A percentile compares a stretch with the other conserved stretches of the same genome.
These are phyloP conservation scores for Scaptodrosophila latifasciaeformis DNA, from an alignment of 2,888 invertebrate species.

Conservation along the genomic window DNA sequence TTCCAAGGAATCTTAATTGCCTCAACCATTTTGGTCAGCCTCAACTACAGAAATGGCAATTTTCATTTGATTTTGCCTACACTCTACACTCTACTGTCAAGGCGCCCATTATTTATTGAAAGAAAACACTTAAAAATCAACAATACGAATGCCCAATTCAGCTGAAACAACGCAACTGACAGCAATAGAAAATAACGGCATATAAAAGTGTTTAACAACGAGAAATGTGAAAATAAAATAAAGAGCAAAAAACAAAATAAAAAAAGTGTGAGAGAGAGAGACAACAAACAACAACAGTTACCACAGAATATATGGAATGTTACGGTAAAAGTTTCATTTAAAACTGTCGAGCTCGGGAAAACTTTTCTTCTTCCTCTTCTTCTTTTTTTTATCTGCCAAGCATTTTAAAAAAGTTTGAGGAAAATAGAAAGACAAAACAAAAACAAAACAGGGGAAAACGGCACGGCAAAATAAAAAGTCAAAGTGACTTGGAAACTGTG, in stretches of 20 bases:
- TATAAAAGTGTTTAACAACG: constrained; percentile 26
- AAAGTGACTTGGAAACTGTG: too few species aligned
- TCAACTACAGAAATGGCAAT: too few species aligned
- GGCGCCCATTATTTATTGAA: constrained; percentile 28
- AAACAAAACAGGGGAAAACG: neutral
- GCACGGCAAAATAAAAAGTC: neutral
- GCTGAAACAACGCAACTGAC: constrained; percentile 31
- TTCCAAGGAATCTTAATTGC: too few species aligned
- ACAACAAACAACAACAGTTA: neutral
- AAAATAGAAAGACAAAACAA: constrained; percentile 7
- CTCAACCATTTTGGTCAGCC: too few species aligned
- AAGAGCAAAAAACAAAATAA: constrained; percentile 8
- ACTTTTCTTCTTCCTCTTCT: constrained; percentile 20
- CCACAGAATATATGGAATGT: constrained; percentile 19
- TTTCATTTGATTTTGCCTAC: too few species aligned
- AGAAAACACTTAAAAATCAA: constrained; percentile 2
- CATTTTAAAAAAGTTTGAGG: constrained; percentile 19
- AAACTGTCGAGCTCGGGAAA: constrained; percentile 34
- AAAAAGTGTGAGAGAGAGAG: neutral
- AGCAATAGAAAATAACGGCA: constrained; percentile 6
- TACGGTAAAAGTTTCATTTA: constrained; percentile 41
- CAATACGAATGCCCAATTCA: constrained; percentile 9
- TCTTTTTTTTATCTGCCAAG: constrained; percentile 1
- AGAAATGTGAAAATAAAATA: neutral
- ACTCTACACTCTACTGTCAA: too few species aligned